Conservation (phyloP, 2,888 invertebrate genomes). For the Hydriomena furcata region DNA sequence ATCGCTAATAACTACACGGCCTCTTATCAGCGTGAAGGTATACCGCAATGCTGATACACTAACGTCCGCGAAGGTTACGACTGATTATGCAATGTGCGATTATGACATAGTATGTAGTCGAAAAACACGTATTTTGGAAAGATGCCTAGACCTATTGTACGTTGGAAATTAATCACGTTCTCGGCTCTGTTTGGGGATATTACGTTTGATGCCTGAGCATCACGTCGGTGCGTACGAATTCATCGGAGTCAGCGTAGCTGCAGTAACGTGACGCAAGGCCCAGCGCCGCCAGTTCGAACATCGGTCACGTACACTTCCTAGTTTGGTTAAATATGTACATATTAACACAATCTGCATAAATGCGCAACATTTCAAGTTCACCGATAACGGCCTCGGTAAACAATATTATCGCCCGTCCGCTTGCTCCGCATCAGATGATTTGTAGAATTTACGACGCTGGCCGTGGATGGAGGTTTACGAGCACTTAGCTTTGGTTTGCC, state of each 20-base stretch:
- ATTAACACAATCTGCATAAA: slow-evolving; percentile 62
- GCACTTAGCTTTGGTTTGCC: slow-evolving; percentile 37
- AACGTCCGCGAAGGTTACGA: slow-evolving; percentile 32
- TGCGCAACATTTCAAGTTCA: slow-evolving; percentile 70
- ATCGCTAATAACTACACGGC: slow-evolving; percentile 18
- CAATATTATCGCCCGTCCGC: slow-evolving; percentile 58
- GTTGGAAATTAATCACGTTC: slow-evolving; percentile 33
- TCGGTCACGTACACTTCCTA: slow-evolving; percentile 61
- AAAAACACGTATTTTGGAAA: slow-evolving; percentile 27
- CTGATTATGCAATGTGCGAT: slow-evolving; percentile 32
- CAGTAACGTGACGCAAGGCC: slow-evolving; percentile 48
- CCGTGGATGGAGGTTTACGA: slow-evolving; percentile 42
- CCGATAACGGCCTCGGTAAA: slow-evolving; percentile 64
- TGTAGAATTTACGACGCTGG: slow-evolving; percentile 42
- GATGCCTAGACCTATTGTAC: slow-evolving; percentile 19
- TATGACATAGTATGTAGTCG: slow-evolving; percentile 29
- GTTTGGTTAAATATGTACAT: slow-evolving; percentile 57
- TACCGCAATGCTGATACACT: slow-evolving; percentile 35
- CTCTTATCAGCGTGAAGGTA: slow-evolving; percentile 26
- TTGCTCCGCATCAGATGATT: slow-evolving; percentile 45
- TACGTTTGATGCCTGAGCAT: slow-evolving; percentile 32
- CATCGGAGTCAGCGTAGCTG: slow-evolving; percentile 32
- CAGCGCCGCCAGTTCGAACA: slow-evolving; percentile 46
- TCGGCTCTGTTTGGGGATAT: slow-evolving; percentile 15
- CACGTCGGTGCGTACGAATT: slow-evolving; percentile 41